Evolutionary conservation across 53 echinoderm and acorn worm species (phyloP).

Genomic region (Crossaster papposus): DNA sequence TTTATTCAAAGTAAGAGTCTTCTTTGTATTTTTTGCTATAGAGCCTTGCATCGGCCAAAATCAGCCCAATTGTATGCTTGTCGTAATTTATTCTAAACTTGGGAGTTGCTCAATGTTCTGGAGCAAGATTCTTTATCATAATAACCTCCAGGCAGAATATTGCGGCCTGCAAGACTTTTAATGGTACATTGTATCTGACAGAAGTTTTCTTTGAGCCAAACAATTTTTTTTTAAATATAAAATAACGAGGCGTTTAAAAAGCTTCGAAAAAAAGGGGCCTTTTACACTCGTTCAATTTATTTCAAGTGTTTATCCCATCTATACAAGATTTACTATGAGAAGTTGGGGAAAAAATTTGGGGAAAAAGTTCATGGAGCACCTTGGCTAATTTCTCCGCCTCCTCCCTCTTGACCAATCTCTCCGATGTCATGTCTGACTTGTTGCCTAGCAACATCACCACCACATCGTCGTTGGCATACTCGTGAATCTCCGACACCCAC

Average conservation of each 20-base stretch:
- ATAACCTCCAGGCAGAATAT: background rate
- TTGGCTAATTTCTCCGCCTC: slow-evolving; percentile 96
- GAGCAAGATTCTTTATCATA: background rate
- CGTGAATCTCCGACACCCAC: slow-evolving; percentile 98
- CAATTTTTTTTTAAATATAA: background rate
- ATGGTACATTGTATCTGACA: too few species aligned
- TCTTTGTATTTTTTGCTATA: too few species aligned
- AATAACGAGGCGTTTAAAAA: background rate
- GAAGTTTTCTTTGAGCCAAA: too few species aligned
- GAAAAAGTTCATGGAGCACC: slow-evolving; percentile 60
- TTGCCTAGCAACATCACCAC: slow-evolving; percentile 99
- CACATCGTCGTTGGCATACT: slow-evolving; percentile 97
- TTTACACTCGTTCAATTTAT: background rate
- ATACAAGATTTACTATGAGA: background rate
- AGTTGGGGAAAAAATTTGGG: too few species aligned
- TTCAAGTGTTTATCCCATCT: background rate
- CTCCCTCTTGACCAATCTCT: slow-evolving; percentile 89
- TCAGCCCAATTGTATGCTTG: too few species aligned
- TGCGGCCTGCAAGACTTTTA: too few species aligned
- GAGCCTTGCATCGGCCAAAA: too few species aligned
- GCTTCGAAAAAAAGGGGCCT: background rate
- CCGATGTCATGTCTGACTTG: slow-evolving; percentile 98
- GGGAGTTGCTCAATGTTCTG: background rate
- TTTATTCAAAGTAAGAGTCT: too few species aligned
- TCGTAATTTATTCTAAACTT: background rate